These are phyloP conservation scores for Hippolais icterina DNA, from an alignment of 2,113 vertebrate species.

Conservation along the genomic window DNA sequence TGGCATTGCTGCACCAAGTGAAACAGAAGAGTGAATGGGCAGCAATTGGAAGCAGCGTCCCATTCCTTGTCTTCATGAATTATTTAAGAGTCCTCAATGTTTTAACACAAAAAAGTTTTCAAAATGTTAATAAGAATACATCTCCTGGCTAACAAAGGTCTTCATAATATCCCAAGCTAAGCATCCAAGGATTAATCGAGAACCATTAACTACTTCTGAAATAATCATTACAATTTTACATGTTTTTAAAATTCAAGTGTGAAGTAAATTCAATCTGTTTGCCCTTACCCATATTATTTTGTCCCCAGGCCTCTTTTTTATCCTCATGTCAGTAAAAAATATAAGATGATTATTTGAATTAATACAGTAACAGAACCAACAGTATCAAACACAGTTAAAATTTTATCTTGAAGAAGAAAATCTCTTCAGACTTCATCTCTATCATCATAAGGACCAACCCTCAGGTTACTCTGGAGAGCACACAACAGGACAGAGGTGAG, in stretches of 20 bases:
- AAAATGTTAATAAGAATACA: neutral
- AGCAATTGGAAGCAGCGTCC: neutral
- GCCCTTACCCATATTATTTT: neutral
- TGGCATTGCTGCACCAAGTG: neutral
- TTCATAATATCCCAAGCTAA: neutral
- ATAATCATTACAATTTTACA: neutral
- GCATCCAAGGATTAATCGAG: neutral
- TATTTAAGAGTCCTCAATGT: neutral
- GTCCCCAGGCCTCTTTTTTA: neutral
- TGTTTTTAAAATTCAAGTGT: neutral
- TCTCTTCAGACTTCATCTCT: neutral
- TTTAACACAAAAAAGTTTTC: neutral
- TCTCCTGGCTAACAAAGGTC: neutral
- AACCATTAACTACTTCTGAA: neutral
- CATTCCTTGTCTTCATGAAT: neutral
- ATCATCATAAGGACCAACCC: accelerated
- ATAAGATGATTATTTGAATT: neutral
- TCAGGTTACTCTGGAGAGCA: neutral
- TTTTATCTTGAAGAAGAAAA: neutral
- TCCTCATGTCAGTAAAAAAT: neutral
- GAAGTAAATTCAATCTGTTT: neutral
- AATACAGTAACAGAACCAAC: neutral
- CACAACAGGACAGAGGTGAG: neutral
- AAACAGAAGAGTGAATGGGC: neutral
- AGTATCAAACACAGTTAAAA: neutral